Percentiles rank a stretch among this genome's conserved stretches.
These are phyloP conservation scores for Cassiopea andromeda DNA, from an alignment of 30 jellyfish, hydroid and myxozoan genomes.

Conservation along the genomic window DNA sequence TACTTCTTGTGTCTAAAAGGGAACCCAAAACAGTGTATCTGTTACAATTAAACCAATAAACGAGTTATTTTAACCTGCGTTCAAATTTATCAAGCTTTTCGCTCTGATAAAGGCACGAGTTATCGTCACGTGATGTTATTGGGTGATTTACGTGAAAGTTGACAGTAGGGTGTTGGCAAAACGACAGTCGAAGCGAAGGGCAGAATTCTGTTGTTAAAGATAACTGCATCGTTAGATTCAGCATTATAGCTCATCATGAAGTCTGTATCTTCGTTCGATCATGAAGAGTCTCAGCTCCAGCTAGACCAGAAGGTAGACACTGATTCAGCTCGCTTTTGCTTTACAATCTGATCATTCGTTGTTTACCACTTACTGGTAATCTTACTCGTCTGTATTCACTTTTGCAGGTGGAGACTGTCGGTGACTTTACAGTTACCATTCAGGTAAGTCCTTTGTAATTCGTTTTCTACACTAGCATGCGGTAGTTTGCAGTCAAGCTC, in stretches of 20 bases:
- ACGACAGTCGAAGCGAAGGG: background rate
- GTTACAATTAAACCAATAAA: too few relatives aligned
- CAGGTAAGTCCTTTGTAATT: conserved; percentile 66
- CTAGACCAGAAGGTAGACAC: conserved; percentile 49
- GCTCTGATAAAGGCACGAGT: background rate
- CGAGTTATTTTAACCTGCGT: too few relatives aligned
- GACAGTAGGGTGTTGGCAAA: background rate
- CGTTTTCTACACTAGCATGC: background rate
- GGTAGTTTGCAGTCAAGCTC: background rate
- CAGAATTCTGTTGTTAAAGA: background rate
- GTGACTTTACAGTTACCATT: conserved; percentile 94
- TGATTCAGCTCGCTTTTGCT: background rate
- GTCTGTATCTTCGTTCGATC: conserved; percentile 57
- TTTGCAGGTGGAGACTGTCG: conserved; percentile 93
- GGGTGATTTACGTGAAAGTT: background rate
- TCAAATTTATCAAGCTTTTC: background rate
- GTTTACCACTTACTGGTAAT: background rate
- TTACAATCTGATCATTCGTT: background rate
- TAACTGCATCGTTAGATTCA: background rate
- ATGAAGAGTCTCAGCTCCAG: conserved; percentile 26
- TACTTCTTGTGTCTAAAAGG: too few relatives aligned
- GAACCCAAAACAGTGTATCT: too few relatives aligned
- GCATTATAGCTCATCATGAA: conserved; percentile 21
- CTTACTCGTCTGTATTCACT: background rate
- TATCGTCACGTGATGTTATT: background rate